phyloP scores from a whole-genome alignment of 2,888 invertebrate genomes.

The Exephanes ischioxanthus region DNA sequence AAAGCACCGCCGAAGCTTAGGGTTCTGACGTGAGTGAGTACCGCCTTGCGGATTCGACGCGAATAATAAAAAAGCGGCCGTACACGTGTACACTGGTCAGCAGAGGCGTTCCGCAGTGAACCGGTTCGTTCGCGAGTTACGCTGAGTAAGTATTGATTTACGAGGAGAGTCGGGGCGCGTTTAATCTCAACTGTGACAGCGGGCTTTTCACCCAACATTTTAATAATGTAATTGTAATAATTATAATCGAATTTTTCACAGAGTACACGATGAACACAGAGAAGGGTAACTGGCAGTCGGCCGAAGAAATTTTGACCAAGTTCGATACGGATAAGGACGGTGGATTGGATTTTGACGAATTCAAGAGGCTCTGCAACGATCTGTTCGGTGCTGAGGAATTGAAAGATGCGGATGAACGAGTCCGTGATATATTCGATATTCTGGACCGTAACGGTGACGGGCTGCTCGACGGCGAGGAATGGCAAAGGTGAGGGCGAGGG shows the following conservation, averaged over 20 bases:
- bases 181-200: neutral
- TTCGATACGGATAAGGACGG: slow-evolving; percentile 74
- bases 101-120: neutral
- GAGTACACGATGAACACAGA: slow-evolving; percentile 16
- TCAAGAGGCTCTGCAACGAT: slow-evolving; percentile 73
- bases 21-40: neutral
- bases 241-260: neutral
- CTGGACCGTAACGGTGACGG: slow-evolving; percentile 92
- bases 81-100: neutral
- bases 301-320: slow-evolving; percentile 64
- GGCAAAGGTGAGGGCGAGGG: slow-evolving; percentile 84
- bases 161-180: neutral
- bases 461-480: slow-evolving; percentile 91
- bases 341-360: slow-evolving; percentile 73
- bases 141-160: slow-evolving; percentile 3
- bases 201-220: neutral
- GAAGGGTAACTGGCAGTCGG: slow-evolving; percentile 59
- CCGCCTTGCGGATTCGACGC: neutral
- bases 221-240: neutral
- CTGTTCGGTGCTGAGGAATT: slow-evolving; percentile 75
- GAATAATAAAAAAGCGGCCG: neutral
- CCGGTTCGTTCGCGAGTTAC: neutral
- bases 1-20: neutral
- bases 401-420: slow-evolving; percentile 86
- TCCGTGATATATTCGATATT: slow-evolving; percentile 91